Percentiles rank a stretch among this genome's conserved stretches.
phyloP scores from a whole-genome alignment of 2,888 invertebrate species.

The Sicus ferrugineus region DNA sequence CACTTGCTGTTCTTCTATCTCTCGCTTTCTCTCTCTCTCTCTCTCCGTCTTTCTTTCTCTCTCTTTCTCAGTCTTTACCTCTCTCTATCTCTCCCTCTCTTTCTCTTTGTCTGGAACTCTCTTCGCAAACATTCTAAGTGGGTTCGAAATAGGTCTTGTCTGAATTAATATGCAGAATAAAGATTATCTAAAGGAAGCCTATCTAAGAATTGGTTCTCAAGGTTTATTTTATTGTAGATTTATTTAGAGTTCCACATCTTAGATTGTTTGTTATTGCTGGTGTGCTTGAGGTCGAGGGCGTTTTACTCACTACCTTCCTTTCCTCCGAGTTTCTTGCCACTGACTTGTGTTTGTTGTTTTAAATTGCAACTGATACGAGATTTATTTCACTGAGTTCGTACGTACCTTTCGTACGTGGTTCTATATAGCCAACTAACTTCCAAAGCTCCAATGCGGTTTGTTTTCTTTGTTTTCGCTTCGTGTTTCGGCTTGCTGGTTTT shows the following conservation, averaged over 20 bases:
- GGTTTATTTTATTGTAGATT: background rate
- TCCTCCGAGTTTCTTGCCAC: conserved; percentile 28
- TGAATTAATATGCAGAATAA: background rate
- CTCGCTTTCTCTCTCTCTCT: too few relatives aligned
- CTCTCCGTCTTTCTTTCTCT: too few relatives aligned
- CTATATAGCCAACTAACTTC: background rate
- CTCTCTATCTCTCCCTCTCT: too few relatives aligned
- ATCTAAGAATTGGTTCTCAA: background rate
- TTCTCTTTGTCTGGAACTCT: too few relatives aligned
- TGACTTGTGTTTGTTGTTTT: conserved; percentile 14
- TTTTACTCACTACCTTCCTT: background rate
- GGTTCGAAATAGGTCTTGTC: too few relatives aligned
- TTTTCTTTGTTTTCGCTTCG: conserved; percentile 1
- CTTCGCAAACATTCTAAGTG: too few relatives aligned
- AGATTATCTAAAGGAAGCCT: background rate
- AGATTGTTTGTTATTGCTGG: conserved; percentile 10
- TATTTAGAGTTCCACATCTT: background rate
- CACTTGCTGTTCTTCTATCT: too few relatives aligned
- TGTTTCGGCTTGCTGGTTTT: conserved; percentile 20
- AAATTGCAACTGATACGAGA: conserved; percentile 11
- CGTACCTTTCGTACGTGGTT: background rate
- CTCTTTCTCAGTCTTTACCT: too few relatives aligned
- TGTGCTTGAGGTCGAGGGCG: background rate
- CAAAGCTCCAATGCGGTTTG: background rate
- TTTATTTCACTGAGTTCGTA: background rate